Evolutionary conservation across 2,888 invertebrate genomes (phyloP), one percentile per base, ranked within the genome.

Genomic region (Syritta pipiens): DNA sequence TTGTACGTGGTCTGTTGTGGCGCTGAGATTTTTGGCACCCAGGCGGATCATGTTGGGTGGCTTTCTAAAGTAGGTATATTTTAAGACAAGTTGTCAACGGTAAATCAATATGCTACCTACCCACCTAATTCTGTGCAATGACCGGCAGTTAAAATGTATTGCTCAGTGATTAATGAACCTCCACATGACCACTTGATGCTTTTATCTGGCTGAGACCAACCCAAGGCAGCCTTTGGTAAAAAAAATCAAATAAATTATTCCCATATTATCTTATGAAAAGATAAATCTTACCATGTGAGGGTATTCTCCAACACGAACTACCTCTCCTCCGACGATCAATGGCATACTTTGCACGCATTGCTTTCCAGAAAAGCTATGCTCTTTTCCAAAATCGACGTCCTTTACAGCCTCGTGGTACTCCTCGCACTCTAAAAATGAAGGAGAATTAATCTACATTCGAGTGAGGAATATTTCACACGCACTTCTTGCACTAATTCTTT

Each of bases 61-160:
- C 14, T 89, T 89, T 32, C 91, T 91, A 77, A 24, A n/a, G n/a
- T n/a, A n/a, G n/a, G 3, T n/a, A 12, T 37, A 4, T 17, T 19
- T 19, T 9, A 22, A 19, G 17, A 59, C 4, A 32, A n/a, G 0
- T 10, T 4, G 12, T 22, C 3, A 20, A 22, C 2, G 14, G 3
- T 26, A n/a, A n/a, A n/a, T n/a, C n/a, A n/a, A n/a, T n/a, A n/a
- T n/a, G n/a, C n/a, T 20, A 69, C 83, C 75, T 81, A 86, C 86
- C 85, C 85, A 81, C 83, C 84, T 35, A 85, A 84, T 67, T 84
- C 84, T 53, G 85, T 84, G 82, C 92, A 92, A 83, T 92, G 92
- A 6, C 91, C 91, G 4, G 92, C 92, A 1, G 92, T 91, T 1
- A 92, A 85, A 5, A 92, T 86, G 85, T 90, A 91, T 9, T 87